These are phyloP conservation scores for Bungarus multicinctus DNA, from an alignment of 2,113 vertebrate species.

Conservation along the genomic window DNA sequence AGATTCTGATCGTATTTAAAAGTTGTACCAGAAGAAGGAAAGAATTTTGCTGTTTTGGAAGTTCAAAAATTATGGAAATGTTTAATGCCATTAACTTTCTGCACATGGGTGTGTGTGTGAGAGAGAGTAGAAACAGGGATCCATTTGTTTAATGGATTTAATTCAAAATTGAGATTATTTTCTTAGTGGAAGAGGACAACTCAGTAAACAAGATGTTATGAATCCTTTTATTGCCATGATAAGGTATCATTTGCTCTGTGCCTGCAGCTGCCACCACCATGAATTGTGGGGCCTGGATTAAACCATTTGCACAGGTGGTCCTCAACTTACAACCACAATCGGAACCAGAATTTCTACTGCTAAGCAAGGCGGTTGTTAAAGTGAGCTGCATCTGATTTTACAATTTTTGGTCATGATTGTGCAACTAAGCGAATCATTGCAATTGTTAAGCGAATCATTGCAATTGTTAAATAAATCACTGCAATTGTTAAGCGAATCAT, in stretches of 20 bases:
- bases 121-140: not conserved
- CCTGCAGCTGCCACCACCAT: not conserved
- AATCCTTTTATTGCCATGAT: too few species aligned
- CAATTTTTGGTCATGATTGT: not conserved
- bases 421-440: not conserved
- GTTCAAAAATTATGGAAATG: not conserved
- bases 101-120: not conserved
- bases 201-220: not conserved
- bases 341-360: not conserved
- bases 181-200: not conserved
- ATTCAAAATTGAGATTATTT: not conserved
- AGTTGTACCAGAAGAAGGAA: slow-evolving; percentile 26
- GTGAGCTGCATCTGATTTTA: not conserved
- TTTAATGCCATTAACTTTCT: slow-evolving; percentile 1
- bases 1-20: slow-evolving; percentile 36
- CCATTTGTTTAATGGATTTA: not conserved
- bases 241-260: not conserved
- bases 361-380: not conserved
- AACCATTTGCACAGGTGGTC: not conserved
- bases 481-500: too few species aligned
- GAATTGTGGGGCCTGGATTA: not conserved
- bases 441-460: too few species aligned
- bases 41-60: slow-evolving; percentile 20
- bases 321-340: not conserved
- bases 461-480: too few species aligned